Conservation (phyloP, 2,797 vertebrate genomes). For the Hozukius guyotensis region DNA sequence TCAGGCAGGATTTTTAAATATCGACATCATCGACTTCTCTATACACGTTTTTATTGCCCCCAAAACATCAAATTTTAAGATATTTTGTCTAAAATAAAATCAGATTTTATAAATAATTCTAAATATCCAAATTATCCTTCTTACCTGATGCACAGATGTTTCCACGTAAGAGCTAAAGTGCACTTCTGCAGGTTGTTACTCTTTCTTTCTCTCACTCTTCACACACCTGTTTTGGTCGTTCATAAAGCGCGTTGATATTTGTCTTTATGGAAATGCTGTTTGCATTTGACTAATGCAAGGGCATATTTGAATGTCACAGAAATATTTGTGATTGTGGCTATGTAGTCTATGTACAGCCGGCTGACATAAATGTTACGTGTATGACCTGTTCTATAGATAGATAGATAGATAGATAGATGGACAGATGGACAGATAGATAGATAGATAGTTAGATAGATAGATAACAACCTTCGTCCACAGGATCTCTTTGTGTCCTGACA, state of each 20-base stretch:
- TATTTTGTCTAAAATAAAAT: background rate
- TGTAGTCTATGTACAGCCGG: background rate
- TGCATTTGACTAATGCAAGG: background rate
- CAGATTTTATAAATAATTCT: background rate
- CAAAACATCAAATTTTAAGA: background rate
- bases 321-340: background rate
- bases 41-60: background rate
- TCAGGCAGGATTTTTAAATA: background rate
- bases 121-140: background rate
- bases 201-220: background rate
- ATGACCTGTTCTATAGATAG: background rate
- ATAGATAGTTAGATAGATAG: no score
- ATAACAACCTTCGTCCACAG: background rate
- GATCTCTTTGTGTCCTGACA: background rate
- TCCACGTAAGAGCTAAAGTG: background rate
- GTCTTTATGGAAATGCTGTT: constrained; percentile 33
- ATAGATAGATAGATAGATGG: no score
- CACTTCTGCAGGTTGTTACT: background rate
- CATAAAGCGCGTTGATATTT: background rate
- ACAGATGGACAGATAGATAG: rapidly evolving
- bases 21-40: background rate
- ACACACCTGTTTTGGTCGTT: background rate
- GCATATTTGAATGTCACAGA: background rate
- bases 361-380: background rate
- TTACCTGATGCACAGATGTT: constrained; percentile 2